These are phyloP conservation scores for Gavia stellata DNA, from an alignment of 2,113 vertebrate genomes.

Conservation along the genomic window DNA sequence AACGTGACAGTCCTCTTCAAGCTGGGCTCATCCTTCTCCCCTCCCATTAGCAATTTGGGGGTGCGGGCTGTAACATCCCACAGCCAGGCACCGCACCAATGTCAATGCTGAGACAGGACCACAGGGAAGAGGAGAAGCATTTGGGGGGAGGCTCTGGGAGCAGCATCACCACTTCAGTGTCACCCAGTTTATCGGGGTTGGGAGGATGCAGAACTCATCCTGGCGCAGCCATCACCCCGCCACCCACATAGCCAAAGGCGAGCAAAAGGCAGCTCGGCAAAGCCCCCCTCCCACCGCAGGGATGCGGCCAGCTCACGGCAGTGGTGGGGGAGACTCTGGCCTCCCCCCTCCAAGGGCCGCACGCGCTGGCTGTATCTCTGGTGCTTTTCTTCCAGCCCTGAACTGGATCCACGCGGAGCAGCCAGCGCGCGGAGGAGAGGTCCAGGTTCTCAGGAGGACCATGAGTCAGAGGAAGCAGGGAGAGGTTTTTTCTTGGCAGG, in stretches of 20 bases:
- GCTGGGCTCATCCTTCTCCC: neutral
- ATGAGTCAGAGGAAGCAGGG: constrained; percentile 27
- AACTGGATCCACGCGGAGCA: neutral
- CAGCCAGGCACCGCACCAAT: neutral
- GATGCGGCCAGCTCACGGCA: neutral
- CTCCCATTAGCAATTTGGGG: neutral
- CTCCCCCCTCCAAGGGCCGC: neutral
- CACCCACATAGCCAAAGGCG: neutral
- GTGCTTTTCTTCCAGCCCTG: neutral
- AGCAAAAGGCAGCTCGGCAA: neutral
- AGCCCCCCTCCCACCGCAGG: neutral
- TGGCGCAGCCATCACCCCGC: neutral
- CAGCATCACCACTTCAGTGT: accelerated
- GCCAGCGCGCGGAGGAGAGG: neutral
- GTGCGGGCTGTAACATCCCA: neutral
- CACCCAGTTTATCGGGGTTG: neutral
- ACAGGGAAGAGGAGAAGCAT: neutral
- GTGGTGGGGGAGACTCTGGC: neutral
- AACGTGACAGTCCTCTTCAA: neutral
- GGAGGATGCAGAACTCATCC: neutral
- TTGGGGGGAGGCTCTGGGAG: neutral
- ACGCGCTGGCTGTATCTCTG: neutral
- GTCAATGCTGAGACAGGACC: neutral
- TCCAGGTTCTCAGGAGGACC: constrained; percentile 39
- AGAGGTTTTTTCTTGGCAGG: constrained; percentile 52